Conservation (phyloP, 2,797 vertebrate species). For the Ambastaia sidthimunki region DNA sequence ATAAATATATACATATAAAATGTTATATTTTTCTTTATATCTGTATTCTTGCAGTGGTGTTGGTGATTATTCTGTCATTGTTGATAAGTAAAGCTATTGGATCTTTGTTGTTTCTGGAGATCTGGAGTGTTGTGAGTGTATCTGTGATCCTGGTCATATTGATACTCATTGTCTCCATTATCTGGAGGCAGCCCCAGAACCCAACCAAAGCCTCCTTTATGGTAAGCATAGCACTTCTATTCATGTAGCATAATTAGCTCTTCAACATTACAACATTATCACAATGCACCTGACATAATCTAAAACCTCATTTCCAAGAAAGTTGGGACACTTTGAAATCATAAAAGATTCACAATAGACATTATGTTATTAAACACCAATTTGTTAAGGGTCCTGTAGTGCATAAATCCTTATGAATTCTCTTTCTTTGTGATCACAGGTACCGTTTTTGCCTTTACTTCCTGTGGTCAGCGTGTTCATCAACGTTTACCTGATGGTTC, state of each 20-base stretch:
- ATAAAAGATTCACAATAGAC: background rate
- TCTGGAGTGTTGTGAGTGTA: slow-evolving; percentile 77
- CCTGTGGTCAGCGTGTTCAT: slow-evolving; percentile 80
- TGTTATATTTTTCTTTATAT: background rate
- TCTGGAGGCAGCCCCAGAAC: slow-evolving; percentile 86
- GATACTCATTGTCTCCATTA: slow-evolving; percentile 66
- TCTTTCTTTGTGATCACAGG: slow-evolving; percentile 68
- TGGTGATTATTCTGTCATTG: slow-evolving; percentile 71
- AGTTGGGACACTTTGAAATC: too few species aligned
- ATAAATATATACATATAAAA: too few species aligned
- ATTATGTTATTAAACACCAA: background rate
- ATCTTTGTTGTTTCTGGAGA: slow-evolving; percentile 63
- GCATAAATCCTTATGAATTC: background rate
- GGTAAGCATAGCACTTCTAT: slow-evolving; percentile 68
- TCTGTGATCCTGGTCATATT: slow-evolving; percentile 70
- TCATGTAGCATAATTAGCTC: background rate
- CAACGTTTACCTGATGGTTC: slow-evolving; percentile 84
- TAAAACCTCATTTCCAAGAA: background rate
- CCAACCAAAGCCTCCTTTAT: slow-evolving; percentile 79
- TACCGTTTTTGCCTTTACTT: slow-evolving; percentile 83
- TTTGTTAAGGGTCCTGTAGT: background rate
- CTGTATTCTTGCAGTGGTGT: slow-evolving; percentile 68
- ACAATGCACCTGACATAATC: background rate
- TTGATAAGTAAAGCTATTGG: slow-evolving; percentile 66
- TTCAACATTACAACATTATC: background rate